Base-by-base conservation (phyloP, 2,888 invertebrate species). In the Brachypalpus laphriformis region DNA sequence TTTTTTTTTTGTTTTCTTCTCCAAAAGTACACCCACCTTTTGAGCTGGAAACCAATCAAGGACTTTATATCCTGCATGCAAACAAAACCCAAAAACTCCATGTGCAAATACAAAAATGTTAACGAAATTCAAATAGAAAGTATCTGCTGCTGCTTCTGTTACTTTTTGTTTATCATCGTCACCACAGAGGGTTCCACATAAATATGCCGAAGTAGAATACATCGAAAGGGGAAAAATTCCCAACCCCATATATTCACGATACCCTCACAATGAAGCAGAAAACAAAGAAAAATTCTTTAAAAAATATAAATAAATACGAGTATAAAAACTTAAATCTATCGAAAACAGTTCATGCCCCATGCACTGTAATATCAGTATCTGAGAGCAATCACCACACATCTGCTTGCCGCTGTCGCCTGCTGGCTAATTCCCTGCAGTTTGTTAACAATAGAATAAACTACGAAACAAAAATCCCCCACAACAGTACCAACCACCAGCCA, bases 391-490 rank as follows among this genome's bases (percentile, higher is more conserved):
- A 49, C 59, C 47, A 71, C 47, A 71, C 72, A 68, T 70, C 68
- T 61, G 45, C 65, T 63, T 49, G 22, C 37, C 47, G n/a, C 37
- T 11, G 6, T 22, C 42, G 71, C 57, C 71, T 71, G 75, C 75
- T 85, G 68, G 70, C 80, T 85, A 85, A 85, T 85, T 81, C 85
- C 85, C 71, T 85, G 76, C 80, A 85, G 85, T 85, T 85, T 81
- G 85, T 85, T 85, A 85, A 85, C 85, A 85, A 85, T 85, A 65
- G 80, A 80, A 80, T 80, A 75, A 75, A 80, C 75, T 80, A 75
- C 45, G 25, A 70, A 83, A 83, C 74, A 78, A 77, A 76, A 77
- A 82, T 72, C 66, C 45, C 66, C 66, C 34, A 42, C 63, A 81
- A 76, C 25, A 71, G 34, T 66, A 61, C 5, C n/a, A n/a, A n/a